Percentiles rank a stretch among this genome's conserved stretches.
These are phyloP conservation scores for Syngnathus floridae DNA, from an alignment of 2,113 vertebrate genomes.

Conservation along the genomic window DNA sequence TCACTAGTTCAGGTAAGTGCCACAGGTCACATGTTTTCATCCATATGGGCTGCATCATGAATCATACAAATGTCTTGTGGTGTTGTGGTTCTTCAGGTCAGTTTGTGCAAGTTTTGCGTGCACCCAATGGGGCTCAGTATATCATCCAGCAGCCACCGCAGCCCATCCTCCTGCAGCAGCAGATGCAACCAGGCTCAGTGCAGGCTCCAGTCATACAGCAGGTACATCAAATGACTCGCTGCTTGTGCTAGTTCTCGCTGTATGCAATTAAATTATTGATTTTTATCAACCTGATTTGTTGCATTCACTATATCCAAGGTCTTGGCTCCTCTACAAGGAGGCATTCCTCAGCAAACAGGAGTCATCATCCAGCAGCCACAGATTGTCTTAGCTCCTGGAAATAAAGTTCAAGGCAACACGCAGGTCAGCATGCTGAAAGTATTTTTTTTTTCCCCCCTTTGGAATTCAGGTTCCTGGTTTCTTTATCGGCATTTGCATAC, in stretches of 20 bases:
- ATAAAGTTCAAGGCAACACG: conserved; percentile 78
- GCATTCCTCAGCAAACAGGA: conserved; percentile 88
- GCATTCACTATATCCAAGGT: conserved; percentile 71
- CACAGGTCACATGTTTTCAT: background rate
- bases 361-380: conserved; percentile 98
- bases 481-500: too few relatives aligned
- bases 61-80: background rate
- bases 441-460: too few relatives aligned
- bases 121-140: conserved; percentile 90
- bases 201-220: conserved; percentile 97
- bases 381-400: conserved; percentile 88
- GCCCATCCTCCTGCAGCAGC: conserved; percentile 88
- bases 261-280: background rate
- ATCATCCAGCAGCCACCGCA: conserved; percentile 93
- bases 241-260: background rate
- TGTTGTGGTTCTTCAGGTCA: conserved; percentile 74
- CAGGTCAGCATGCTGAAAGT: conserved; percentile 70
- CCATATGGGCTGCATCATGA: background rate
- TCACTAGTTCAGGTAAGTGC: conserved; percentile 86
- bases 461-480: background rate
- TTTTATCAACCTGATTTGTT: background rate
- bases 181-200: conserved; percentile 92
- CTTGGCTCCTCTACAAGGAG: conserved; percentile 86
- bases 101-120: conserved; percentile 90
- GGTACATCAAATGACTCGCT: conserved; percentile 59